phyloP scores from a whole-genome alignment of 2,113 vertebrate species.

The Callithrix jacchus region DNA sequence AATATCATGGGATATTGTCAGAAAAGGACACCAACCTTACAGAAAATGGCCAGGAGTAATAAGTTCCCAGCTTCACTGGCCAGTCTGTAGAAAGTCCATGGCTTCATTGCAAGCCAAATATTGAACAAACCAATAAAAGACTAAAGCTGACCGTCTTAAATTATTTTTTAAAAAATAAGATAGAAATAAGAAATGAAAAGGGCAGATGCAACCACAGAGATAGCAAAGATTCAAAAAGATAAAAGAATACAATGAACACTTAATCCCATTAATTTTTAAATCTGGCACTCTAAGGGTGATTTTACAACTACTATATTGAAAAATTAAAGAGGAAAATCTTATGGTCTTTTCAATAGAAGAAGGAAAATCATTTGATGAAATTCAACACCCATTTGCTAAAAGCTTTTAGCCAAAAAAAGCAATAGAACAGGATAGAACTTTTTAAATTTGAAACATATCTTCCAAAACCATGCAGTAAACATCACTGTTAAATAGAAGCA shows the following conservation, averaged over 20 bases:
- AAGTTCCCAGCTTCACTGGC: background rate
- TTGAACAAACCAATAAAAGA: background rate
- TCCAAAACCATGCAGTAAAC: background rate
- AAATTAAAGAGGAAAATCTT: conserved; percentile 22
- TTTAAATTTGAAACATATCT: background rate
- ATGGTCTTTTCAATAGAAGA: background rate
- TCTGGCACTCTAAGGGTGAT: background rate
- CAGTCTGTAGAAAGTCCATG: background rate
- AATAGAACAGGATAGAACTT: background rate
- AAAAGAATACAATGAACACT: background rate
- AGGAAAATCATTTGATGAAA: conserved; percentile 6
- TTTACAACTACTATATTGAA: background rate
- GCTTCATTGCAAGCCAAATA: background rate
- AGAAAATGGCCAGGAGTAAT: background rate
- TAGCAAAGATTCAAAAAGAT: background rate
- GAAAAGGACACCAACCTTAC: background rate
- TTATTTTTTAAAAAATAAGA: background rate
- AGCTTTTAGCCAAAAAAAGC: background rate
- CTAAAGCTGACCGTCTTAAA: background rate
- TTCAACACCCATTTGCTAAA: background rate
- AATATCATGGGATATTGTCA: background rate
- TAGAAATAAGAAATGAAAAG: background rate
- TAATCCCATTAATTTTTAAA: conserved; percentile 27
- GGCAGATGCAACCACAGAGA: background rate
- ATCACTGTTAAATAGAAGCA: background rate